Percentiles rank a stretch among this genome's conserved stretches.
These are phyloP conservation scores for Ctenicera cuprea DNA, from an alignment of 2,888 invertebrate genomes.

Conservation along the genomic window DNA sequence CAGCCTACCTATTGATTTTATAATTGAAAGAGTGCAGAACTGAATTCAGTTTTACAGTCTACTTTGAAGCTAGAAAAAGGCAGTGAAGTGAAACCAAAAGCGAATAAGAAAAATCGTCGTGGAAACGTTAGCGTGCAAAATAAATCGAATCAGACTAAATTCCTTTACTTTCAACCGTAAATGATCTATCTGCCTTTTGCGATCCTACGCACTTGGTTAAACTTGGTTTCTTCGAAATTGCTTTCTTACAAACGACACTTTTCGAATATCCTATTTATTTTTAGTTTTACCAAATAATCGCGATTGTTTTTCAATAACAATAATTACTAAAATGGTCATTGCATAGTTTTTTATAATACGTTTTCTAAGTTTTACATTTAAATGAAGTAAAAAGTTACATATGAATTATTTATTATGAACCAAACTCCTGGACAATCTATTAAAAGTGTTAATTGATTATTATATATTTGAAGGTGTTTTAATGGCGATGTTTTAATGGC, in stretches of 20 bases:
- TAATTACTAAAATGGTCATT: background rate
- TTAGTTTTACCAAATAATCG: constrained; percentile 3
- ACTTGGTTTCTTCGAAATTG: constrained; percentile 45
- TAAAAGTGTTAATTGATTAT: no score
- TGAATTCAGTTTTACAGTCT: constrained; percentile 49
- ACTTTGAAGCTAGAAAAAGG: constrained; percentile 52
- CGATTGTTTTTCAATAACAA: constrained; percentile 8
- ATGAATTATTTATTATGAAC: no score
- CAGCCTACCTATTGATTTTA: constrained; percentile 40
- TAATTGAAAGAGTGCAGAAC: constrained; percentile 45
- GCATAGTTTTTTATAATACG: background rate
- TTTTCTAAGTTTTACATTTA: no score
- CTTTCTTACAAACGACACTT: constrained; percentile 41
- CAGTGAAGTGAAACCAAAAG: constrained; percentile 61
- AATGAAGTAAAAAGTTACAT: no score
- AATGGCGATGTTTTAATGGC: no score
- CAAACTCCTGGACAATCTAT: no score
- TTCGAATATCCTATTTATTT: constrained; percentile 32
- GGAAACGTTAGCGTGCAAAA: constrained; percentile 62
- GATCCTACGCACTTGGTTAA: constrained; percentile 48
- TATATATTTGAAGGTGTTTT: no score
- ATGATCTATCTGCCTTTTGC: constrained; percentile 62
- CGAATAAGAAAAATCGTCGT: constrained; percentile 60
- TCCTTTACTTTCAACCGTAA: constrained; percentile 63
- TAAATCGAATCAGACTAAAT: constrained; percentile 65